A percentile compares a stretch with the other conserved stretches of the same genome.
phyloP scores from a whole-genome alignment of 2,888 invertebrate genomes.

The Pachymerium ferrugineum region DNA sequence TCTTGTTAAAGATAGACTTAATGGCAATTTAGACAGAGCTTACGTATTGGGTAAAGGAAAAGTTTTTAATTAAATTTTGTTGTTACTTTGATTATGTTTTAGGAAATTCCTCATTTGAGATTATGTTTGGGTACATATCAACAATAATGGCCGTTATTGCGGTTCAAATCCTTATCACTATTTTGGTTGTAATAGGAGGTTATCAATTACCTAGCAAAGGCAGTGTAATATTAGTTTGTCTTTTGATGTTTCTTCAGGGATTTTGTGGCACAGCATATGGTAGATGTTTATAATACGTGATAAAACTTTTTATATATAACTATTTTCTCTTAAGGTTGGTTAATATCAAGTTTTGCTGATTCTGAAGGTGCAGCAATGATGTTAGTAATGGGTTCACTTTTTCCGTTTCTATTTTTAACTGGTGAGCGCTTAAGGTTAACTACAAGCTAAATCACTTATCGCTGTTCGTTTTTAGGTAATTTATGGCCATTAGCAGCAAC shows the following conservation, averaged over 20 bases:
- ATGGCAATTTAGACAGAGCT: too few species aligned
- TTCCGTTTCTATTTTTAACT: background rate
- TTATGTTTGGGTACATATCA: background rate
- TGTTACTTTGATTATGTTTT: background rate
- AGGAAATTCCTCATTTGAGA: background rate
- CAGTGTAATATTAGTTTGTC: background rate
- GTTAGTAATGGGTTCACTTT: too few species aligned
- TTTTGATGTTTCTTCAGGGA: background rate
- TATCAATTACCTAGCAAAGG: background rate
- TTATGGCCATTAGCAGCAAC: background rate
- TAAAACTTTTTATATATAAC: background rate
- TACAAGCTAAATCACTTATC: background rate
- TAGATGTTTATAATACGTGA: background rate
- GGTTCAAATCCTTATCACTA: background rate
- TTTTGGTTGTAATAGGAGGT: background rate
- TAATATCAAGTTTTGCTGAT: too few species aligned
- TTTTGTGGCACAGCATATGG: background rate
- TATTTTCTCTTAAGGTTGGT: background rate
- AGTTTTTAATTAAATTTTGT: too few species aligned
- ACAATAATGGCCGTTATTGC: background rate
- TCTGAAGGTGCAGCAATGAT: too few species aligned
- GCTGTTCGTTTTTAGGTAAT: background rate
- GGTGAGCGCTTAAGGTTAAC: background rate
- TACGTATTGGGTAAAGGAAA: background rate
- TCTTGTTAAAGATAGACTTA: too few species aligned